A percentile compares a stretch with the other conserved stretches of the same genome.
Conservation (phyloP, 2,888 invertebrate species). For the Caenorhabditis imperialis region DNA sequence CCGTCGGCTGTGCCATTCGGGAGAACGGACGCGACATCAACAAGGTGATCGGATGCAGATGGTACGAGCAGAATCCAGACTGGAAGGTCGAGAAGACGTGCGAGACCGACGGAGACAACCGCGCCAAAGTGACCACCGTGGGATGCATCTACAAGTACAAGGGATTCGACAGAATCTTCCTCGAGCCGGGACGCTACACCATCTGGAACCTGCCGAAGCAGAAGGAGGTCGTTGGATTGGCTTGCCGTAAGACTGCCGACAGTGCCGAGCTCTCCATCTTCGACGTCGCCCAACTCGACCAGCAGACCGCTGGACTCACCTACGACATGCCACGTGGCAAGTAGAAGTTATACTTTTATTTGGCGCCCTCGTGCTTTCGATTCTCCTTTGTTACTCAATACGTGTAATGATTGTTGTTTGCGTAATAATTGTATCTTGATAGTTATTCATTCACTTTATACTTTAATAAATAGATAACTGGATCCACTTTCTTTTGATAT, state of each 20-base stretch:
- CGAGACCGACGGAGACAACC: conserved; percentile 58
- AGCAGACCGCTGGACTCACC: conserved; percentile 62
- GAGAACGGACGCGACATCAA: conserved; percentile 68
- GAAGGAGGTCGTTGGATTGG: conserved; percentile 62
- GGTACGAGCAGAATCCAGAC: conserved; percentile 63
- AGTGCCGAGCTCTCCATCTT: conserved; percentile 64
- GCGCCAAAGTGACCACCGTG: conserved; percentile 66
- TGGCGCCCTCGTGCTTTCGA: conserved; percentile 27
- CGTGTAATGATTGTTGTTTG: conserved; percentile 3
- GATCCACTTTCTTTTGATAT: too few relatives aligned
- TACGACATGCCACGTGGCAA: conserved; percentile 68
- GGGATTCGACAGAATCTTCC: conserved; percentile 71
- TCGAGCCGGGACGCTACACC: conserved; percentile 69
- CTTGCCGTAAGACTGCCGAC: conserved; percentile 58
- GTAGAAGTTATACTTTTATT: conserved; percentile 15
- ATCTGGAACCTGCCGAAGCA: conserved; percentile 70
- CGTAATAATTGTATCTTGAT: too few relatives aligned
- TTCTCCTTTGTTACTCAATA: conserved; percentile 9
- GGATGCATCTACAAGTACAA: conserved; percentile 73
- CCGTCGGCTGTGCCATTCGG: conserved; percentile 71
- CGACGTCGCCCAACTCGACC: conserved; percentile 57
- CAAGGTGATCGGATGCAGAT: conserved; percentile 73
- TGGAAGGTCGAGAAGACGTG: conserved; percentile 74
- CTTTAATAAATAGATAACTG: too few relatives aligned
- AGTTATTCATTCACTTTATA: too few relatives aligned